These are phyloP conservation scores for Aradophagus sp. DNA, from an alignment of 1,140 invertebrate genomes.

Conservation along the genomic window DNA sequence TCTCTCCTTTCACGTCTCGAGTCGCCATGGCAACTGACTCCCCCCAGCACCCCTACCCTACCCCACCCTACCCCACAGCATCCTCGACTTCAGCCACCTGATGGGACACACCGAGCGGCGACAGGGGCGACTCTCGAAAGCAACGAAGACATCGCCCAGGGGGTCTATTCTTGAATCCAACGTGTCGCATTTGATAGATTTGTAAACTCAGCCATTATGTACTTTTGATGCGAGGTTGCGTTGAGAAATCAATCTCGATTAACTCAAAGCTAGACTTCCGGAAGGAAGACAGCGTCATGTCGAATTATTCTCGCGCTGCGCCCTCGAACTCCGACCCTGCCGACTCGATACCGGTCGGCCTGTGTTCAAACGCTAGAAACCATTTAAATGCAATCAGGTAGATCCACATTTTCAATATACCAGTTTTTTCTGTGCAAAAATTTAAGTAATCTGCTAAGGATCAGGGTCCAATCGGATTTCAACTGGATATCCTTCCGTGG, in stretches of 20 bases:
- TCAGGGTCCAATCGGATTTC: slow-evolving; percentile 23
- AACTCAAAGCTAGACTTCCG: no score
- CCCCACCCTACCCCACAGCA: no score
- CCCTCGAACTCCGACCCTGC: slow-evolving; percentile 57
- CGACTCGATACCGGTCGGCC: slow-evolving; percentile 24
- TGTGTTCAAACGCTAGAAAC: slow-evolving; percentile 31
- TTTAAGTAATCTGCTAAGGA: no score
- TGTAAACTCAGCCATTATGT: no score
- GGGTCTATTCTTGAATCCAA: no score
- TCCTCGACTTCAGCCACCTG: slow-evolving; percentile 31
- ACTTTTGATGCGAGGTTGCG: no score
- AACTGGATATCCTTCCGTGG: neutral
- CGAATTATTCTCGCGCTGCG: no score
- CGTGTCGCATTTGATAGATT: no score
- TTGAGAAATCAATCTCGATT: no score
- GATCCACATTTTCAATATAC: no score
- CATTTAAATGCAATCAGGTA: slow-evolving; percentile 1
- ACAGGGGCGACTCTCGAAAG: slow-evolving; percentile 58
- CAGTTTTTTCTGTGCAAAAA: no score
- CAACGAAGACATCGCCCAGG: slow-evolving; percentile 59
- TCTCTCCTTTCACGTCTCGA: slow-evolving; percentile 58
- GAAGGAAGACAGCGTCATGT: no score
- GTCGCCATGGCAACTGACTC: slow-evolving; percentile 71
- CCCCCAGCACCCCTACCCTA: slow-evolving; percentile 62
- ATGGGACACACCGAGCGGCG: slow-evolving; percentile 61